Conservation (phyloP, 2,888 invertebrate genomes). For the Prosapia bicincta region DNA sequence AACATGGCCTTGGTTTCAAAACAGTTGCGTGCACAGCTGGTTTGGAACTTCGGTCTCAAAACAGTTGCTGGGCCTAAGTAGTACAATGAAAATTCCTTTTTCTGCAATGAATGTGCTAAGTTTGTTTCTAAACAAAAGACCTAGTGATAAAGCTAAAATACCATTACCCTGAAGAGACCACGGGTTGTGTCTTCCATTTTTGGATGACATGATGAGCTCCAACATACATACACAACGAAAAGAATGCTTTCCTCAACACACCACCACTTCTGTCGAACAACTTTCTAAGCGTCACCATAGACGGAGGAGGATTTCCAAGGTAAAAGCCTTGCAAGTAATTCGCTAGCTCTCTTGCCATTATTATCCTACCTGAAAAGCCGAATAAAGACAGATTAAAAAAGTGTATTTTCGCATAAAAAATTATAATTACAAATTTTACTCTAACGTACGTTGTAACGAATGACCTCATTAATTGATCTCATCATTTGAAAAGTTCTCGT, state of each 20-base stretch:
- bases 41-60: too few relatives aligned
- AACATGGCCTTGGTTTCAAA: too few relatives aligned
- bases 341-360: constrained; percentile 16
- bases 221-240: constrained; percentile 22
- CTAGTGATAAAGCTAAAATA: too few relatives aligned
- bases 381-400: background rate
- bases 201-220: constrained; percentile 16
- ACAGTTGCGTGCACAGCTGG: too few relatives aligned
- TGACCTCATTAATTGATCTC: too few relatives aligned
- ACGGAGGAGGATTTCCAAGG: constrained; percentile 16
- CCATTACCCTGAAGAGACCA: constrained; percentile 22
- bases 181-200: constrained; percentile 4
- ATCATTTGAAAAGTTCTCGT: too few relatives aligned
- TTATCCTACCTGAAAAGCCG: constrained; percentile 9
- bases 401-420: background rate
- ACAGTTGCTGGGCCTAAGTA: too few relatives aligned
- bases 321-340: constrained; percentile 8
- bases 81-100: too few relatives aligned
- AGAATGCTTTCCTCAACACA: constrained; percentile 14
- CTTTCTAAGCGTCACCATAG: constrained; percentile 10
- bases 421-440: too few relatives aligned
- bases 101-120: too few relatives aligned
- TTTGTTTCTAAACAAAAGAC: too few relatives aligned
- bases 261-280: constrained; percentile 16
- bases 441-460: too few relatives aligned